Percentiles rank a stretch among this genome's conserved stretches.
These are phyloP conservation scores for Pseudomyrmex gracilis DNA, from an alignment of 1,140 invertebrate species.

Conservation along the genomic window DNA sequence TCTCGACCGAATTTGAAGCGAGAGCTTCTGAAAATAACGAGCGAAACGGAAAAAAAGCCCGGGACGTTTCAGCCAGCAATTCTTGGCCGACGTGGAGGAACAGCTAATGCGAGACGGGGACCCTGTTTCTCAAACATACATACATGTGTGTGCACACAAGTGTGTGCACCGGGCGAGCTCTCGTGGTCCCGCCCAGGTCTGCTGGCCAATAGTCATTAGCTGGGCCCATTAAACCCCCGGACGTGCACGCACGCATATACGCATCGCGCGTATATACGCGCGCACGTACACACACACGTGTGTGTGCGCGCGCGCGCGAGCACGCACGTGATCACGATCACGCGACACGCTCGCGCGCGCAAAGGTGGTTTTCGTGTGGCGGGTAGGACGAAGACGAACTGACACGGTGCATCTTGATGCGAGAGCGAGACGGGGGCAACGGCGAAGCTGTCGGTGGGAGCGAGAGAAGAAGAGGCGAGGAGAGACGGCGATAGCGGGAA, in stretches of 20 bases:
- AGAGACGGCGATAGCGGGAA: conserved; percentile 45
- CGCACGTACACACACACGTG: conserved; percentile 22
- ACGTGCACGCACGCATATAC: conserved; percentile 70
- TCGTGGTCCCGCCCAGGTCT: conserved; percentile 84
- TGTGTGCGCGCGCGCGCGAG: too few relatives aligned
- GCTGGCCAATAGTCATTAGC: conserved; percentile 86
- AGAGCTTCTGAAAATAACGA: neutral
- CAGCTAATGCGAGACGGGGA: conserved; percentile 25
- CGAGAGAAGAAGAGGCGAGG: conserved; percentile 34
- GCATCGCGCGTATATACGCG: conserved; percentile 48
- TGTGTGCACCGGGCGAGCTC: conserved; percentile 63
- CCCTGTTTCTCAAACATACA: conserved; percentile 9
- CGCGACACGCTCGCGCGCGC: conserved; percentile 38
- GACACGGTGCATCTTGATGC: conserved; percentile 30
- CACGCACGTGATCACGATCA: conserved; percentile 47
- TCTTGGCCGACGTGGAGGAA: conserved; percentile 23
- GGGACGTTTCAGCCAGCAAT: conserved; percentile 29
- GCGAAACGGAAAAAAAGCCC: conserved; percentile 12
- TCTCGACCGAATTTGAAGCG: neutral
- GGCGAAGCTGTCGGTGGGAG: neutral
- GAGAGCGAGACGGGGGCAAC: conserved; percentile 29
- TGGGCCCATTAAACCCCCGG: conserved; percentile 84
- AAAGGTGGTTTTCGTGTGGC: conserved; percentile 56
- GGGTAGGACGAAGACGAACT: conserved; percentile 36
- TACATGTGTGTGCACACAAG: conserved; percentile 47